Percentiles rank a stretch among this genome's conserved stretches.
phyloP scores from a whole-genome alignment of 2,113 vertebrate species.

The Odontesthes bonariensis region DNA sequence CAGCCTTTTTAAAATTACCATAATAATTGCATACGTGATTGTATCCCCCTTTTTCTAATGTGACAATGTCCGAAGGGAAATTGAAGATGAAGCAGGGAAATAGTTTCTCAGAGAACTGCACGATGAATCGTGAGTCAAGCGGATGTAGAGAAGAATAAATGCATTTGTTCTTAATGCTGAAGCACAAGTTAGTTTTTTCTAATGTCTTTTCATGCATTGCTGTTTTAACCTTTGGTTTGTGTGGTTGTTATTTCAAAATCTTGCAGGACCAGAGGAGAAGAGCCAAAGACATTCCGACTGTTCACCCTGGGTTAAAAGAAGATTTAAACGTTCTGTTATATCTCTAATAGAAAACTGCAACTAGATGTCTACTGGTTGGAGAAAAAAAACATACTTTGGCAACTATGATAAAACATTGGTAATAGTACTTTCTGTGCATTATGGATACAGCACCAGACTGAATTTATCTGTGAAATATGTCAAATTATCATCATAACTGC shows the following conservation, averaged over 20 bases:
- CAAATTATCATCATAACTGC: neutral
- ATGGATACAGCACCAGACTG: neutral
- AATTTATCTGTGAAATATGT: constrained; percentile 1
- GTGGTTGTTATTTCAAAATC: constrained; percentile 5
- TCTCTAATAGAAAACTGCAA: constrained; percentile 2
- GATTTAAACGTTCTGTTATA: constrained; percentile 8
- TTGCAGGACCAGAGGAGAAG: constrained; percentile 7
- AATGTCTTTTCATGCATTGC: neutral
- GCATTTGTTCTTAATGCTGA: neutral
- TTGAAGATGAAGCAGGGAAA: neutral
- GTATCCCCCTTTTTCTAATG: neutral
- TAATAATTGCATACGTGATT: neutral
- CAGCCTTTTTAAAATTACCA: neutral
- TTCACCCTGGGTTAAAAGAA: constrained; percentile 14
- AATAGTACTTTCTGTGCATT: constrained; percentile 1
- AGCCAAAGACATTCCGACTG: constrained; percentile 13
- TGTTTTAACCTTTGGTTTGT: neutral
- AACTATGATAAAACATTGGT: neutral
- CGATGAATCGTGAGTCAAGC: neutral
- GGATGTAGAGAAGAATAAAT: neutral
- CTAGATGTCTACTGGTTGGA: constrained; percentile 4
- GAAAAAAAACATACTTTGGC: neutral
- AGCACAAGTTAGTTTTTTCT: neutral
- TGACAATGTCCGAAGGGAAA: neutral
- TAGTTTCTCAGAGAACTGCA: neutral